Base-by-base conservation (phyloP, 1,140 invertebrate genomes). In the Drosophila kikkawai region DNA sequence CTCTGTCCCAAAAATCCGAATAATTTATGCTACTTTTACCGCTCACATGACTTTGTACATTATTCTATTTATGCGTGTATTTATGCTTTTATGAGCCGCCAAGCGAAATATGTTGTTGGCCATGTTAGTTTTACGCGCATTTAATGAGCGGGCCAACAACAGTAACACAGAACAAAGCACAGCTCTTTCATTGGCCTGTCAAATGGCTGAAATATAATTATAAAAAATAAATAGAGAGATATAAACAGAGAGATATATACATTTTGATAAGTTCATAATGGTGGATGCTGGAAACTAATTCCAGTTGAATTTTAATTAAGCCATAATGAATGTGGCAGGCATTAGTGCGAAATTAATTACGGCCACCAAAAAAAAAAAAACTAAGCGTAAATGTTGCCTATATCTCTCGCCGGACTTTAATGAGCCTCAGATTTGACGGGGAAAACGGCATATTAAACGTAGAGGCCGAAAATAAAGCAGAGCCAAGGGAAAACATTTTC, bases 361-460 rank as follows among this genome's bases (percentile, higher is more conserved):
- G 51, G 36, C 36, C 12, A 22, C 66, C 36, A 26, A 47, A 13
- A 48, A 48, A 42, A n/a, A 17, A 9, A 41, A 59, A 71, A 41
- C 37, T 39, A 3, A 22, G 32, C 53, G 48, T 51, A 73, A 73
- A 71, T 51, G 44, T n/a, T 79, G 57, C 50, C 59, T 73, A 80
- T 75, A 69, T 58, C 51, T 75, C 63, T 55, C 60, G 45, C 17
- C 58, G 60, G 82, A 47, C 76, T 90, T 90, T 90, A 90, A 88
- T 88, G 85, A 90, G 79, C 65, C 75, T 55, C 56, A 64, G 85
- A 90, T 85, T 90, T 90, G 77, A 85, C 86, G 79, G 81, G 65
- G 83, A 74, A 76, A 90, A 82, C 81, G 81, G 85, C 85, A 91
- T 88, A 88, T 88, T 85, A 88, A 90, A 79, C 81, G 85, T 75